Conservation (phyloP, 2,888 invertebrate genomes). For the Isotomurus palustris region DNA sequence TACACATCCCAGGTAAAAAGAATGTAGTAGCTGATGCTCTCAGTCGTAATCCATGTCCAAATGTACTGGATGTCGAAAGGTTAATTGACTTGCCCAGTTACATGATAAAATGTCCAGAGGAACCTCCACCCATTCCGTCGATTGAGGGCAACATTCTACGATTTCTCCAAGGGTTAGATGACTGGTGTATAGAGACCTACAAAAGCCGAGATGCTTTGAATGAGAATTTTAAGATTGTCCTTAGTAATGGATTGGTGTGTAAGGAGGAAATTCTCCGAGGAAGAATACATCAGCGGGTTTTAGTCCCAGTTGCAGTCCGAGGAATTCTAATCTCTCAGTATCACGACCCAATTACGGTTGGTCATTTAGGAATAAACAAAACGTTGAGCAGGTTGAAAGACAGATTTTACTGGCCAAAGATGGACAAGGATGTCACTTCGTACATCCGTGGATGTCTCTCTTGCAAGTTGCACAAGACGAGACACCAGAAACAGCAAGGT, state of each 20-base stretch:
- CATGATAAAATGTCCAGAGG: background rate
- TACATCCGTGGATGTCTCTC: constrained; percentile 10
- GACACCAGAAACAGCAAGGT: background rate
- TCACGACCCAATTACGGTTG: background rate
- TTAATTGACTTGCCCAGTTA: background rate
- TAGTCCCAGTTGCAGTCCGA: background rate
- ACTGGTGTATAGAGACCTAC: no score
- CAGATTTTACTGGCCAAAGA: constrained; percentile 5
- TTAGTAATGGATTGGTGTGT: no score
- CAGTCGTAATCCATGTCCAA: constrained; percentile 1
- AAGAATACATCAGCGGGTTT: no score
- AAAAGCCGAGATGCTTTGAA: no score
- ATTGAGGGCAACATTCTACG: no score
- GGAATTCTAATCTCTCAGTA: background rate
- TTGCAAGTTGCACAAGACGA: constrained; percentile 12
- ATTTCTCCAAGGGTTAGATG: background rate
- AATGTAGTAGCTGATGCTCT: constrained; percentile 1
- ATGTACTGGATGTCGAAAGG: background rate
- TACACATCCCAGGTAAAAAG: background rate
- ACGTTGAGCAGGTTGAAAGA: background rate
- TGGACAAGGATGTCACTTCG: background rate
- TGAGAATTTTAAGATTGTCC: no score
- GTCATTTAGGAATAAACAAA: constrained; percentile 5
- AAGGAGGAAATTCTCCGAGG: no score
- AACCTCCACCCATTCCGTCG: background rate